These are phyloP conservation scores for Oceanodroma leucorhoa DNA, from an alignment of 2,797 vertebrate species.

Conservation along the genomic window DNA sequence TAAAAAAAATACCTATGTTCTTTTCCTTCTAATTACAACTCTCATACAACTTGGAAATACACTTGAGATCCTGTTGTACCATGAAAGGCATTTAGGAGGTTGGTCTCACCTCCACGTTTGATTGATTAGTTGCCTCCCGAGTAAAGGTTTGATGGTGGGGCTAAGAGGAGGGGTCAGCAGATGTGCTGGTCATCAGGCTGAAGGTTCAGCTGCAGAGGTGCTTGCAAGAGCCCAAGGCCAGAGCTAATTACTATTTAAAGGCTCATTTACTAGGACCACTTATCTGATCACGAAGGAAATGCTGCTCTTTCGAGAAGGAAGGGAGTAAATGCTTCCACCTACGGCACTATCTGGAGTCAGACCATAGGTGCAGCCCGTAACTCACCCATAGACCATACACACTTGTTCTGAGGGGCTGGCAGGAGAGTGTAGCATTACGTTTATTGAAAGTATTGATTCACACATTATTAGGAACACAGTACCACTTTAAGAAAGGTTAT, in stretches of 20 bases:
- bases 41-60: fast-evolving
- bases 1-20: background rate
- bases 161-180: fast-evolving
- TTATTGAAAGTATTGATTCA: background rate
- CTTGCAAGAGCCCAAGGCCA: background rate
- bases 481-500: background rate
- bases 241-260: background rate
- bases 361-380: background rate
- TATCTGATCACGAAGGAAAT: background rate
- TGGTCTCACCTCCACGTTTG: fast-evolving
- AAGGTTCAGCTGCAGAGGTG: fast-evolving
- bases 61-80: fast-evolving
- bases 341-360: fast-evolving
- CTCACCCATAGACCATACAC: background rate
- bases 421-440: background rate
- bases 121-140: fast-evolving
- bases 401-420: background rate
- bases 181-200: background rate
- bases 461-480: background rate
- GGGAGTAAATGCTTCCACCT: background rate
- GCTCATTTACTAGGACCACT: background rate
- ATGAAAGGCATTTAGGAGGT: fast-evolving
- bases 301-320: background rate
- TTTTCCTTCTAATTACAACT: background rate
- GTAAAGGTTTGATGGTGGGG: fast-evolving